Evolutionary conservation across 1,140 invertebrate species (phyloP), one percentile per base, ranked within the genome.

Genomic region (Theocolax elegans): DNA sequence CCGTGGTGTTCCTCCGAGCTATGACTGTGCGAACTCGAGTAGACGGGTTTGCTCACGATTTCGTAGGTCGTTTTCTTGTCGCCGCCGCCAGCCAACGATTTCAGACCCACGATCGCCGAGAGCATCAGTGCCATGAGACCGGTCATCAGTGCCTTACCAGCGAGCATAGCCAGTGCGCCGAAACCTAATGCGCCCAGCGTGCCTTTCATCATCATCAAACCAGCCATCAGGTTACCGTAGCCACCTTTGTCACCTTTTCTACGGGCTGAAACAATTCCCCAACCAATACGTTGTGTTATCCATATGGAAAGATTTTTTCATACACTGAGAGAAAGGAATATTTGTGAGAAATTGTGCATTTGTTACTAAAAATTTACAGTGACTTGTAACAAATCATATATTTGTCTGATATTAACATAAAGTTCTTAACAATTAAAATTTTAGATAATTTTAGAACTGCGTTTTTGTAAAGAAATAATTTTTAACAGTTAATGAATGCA

Each of bases 121-220:
- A 94, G 82, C 79, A 94, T 89, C 1, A 94, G 83, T 0, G 93
- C 92, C 88, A 94, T 91, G 29, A 95, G 75, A 13, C 91, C 92
- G 0, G 92, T 93, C 91, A 94, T 94, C 10, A 95, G 79, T 2
- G 93, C 93, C 82, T 95, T 95, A n/a, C 93, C 93, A 3, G 93
- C 92, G 3, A 94, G 83, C 44, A 92, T 83, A 0, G 93, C 93
- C 1, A 95, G 79, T 0, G 90, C 92, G n/a, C 91, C 92, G 62
- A 94, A 85, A 8, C 90, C 93, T 13, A 94, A 76, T 0, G 92
- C 92, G 76, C 92, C 89, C 0, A 94, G 78, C 2, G 92, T 94
- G 4, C 85, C 87, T 44, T 87, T 88, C 80, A 87, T 87, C 85
- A 88, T 87, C 81, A 87, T 80, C 0, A 85, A 75, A 6, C 82